A percentile compares a stretch with the other conserved stretches of the same genome.
These are phyloP conservation scores for Atethmia centrago DNA, from an alignment of 2,888 invertebrate species.

Conservation along the genomic window DNA sequence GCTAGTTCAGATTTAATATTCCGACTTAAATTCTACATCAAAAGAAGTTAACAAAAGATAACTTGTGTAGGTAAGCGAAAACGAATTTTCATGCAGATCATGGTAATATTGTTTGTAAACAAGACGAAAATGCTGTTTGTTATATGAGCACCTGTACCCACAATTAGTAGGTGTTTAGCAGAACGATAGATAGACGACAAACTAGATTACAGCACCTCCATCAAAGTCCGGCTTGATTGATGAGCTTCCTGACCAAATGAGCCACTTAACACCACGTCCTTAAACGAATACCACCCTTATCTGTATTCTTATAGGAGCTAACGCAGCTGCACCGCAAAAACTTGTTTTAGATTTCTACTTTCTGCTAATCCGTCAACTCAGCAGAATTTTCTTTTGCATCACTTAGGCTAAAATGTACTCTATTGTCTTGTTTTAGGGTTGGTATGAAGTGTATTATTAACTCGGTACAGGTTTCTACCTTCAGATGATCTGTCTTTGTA, in stretches of 20 bases:
- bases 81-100: not conserved
- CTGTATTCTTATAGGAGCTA: constrained; percentile 19
- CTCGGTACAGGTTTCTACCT: constrained; percentile 58
- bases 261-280: constrained; percentile 46
- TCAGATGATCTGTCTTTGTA: constrained; percentile 70
- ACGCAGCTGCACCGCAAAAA: constrained; percentile 45
- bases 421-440: constrained; percentile 36
- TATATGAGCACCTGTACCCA: constrained; percentile 81
- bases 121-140: no score
- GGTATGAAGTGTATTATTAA: not conserved
- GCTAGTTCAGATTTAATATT: not conserved
- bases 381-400: constrained; percentile 48
- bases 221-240: constrained; percentile 86
- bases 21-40: not conserved
- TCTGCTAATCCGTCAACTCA: constrained; percentile 74
- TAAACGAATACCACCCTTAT: constrained; percentile 60
- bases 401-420: constrained; percentile 48
- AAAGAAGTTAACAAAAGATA: not conserved
- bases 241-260: constrained; percentile 80
- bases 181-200: constrained; percentile 80
- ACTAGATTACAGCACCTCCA: constrained; percentile 86
- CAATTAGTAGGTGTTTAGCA: constrained; percentile 79
- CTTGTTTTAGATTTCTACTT: constrained; percentile 67
- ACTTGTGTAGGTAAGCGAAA: not conserved
- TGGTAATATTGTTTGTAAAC: not conserved